phyloP scores from a whole-genome alignment of 2,797 vertebrate genomes.

The Paratrypauchen microcephalus region DNA sequence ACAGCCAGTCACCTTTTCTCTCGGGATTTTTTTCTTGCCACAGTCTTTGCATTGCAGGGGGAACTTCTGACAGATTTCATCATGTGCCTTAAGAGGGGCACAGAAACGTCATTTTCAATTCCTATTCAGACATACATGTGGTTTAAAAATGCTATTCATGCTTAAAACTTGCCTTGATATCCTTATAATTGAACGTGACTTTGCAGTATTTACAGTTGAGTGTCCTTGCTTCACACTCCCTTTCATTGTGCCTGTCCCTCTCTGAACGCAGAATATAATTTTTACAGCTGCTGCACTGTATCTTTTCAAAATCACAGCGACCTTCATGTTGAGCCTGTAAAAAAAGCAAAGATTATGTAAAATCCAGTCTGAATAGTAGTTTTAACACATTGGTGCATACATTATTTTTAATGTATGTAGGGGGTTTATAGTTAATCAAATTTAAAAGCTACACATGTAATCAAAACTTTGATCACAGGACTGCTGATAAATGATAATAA shows the following conservation, averaged over 20 bases:
- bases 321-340: conserved; percentile 78
- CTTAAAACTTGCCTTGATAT: conserved; percentile 72
- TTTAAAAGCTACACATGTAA: neutral
- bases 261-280: conserved; percentile 71
- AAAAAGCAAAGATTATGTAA: neutral
- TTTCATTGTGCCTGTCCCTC: conserved; percentile 79
- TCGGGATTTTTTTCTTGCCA: conserved; percentile 88
- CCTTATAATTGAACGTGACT: conserved; percentile 76
- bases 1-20: conserved; percentile 85
- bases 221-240: conserved; percentile 81
- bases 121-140: neutral
- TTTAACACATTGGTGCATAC: neutral
- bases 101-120: neutral
- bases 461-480: neutral
- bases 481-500: neutral
- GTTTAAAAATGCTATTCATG: neutral
- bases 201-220: conserved; percentile 86
- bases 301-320: conserved; percentile 75
- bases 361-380: neutral
- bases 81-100: conserved; percentile 81
- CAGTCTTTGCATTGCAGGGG: conserved; percentile 93
- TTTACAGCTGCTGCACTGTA: conserved; percentile 78
- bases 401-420: neutral
- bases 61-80: conserved; percentile 88
- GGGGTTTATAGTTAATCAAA: neutral